A percentile compares a stretch with the other conserved stretches of the same genome.
Evolutionary conservation across 2,113 vertebrate genomes (phyloP).

Genomic region (Hemiscyllium ocellatum): DNA sequence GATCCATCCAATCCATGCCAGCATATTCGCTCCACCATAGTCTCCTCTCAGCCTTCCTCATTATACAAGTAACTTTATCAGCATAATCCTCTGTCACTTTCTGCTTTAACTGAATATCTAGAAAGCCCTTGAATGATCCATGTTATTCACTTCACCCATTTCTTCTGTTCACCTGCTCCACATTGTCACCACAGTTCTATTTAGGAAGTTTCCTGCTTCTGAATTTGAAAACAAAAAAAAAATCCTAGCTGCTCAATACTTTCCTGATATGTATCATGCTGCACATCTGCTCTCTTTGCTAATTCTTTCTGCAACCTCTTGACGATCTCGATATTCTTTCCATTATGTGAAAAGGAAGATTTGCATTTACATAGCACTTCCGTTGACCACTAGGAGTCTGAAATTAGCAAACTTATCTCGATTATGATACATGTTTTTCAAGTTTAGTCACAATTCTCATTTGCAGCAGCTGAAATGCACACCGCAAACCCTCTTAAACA

Average conservation of each 20-base stretch:
- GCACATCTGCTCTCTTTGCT: background rate
- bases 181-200: background rate
- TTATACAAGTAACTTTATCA: background rate
- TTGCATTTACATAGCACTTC: no score
- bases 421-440: no score
- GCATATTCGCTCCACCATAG: background rate
- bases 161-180: background rate
- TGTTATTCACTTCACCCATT: background rate
- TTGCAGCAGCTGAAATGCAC: no score
- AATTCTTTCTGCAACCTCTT: background rate
- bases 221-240: background rate
- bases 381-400: no score
- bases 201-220: background rate
- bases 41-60: background rate
- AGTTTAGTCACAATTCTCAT: no score
- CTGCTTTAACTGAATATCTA: background rate
- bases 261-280: background rate
- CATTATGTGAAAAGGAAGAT: background rate
- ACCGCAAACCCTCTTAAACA: no score
- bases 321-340: background rate
- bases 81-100: background rate
- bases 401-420: no score
- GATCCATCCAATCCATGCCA: background rate
- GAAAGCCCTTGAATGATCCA: background rate
- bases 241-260: background rate